Base-by-base conservation (phyloP, 1,140 invertebrate species). In the Pseudobourletiella spinata region DNA sequence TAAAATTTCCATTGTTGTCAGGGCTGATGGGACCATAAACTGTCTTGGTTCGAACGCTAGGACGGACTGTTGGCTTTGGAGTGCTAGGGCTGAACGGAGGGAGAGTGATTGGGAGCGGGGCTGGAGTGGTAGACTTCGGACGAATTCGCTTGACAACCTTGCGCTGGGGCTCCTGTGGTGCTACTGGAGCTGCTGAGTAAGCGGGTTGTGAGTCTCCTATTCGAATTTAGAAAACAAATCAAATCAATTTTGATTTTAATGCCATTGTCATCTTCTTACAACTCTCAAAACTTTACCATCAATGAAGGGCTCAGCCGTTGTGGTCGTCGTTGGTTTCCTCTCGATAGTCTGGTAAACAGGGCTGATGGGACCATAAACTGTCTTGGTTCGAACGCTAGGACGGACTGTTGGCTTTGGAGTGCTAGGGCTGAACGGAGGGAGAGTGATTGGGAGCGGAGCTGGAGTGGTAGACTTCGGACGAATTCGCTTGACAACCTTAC, bases 121-220 rank as follows among this genome's bases (percentile, higher is more conserved):
- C 6, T 55, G 20, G 28, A 11, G 58, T 52, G 16, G 58, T 51
- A 0, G 32, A 30, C 20, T 61, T 61, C 28, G 54, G 59, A 16
- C 59, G 22, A 2, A 61, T 39, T 30, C 59, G 59, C 22, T 61
- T 61, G 1, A 61, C 51, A 3, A 61, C 59, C 48, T 52, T 55
- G n/a, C 32, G 32, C n/a, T 39, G 8, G 8, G 8, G 8, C 8
- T 8, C 8, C n/a, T n/a, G 32, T 39, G 32, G 32, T n/a, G n/a
- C n/a, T n/a, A n/a, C n/a, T n/a, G n/a, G n/a, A n/a, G n/a, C n/a
- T n/a, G n/a, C n/a, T n/a, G n/a, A n/a, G n/a, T n/a, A n/a, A n/a
- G n/a, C 50, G 4, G 43, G 43, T 46, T 22, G 43, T 46, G 43
- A 4, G 43, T 46, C 24, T 20, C 4, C 43, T 46, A n/a, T n/a